Evolutionary conservation across 2,888 invertebrate species (phyloP).

Genomic region (Pimpla rufipes): DNA sequence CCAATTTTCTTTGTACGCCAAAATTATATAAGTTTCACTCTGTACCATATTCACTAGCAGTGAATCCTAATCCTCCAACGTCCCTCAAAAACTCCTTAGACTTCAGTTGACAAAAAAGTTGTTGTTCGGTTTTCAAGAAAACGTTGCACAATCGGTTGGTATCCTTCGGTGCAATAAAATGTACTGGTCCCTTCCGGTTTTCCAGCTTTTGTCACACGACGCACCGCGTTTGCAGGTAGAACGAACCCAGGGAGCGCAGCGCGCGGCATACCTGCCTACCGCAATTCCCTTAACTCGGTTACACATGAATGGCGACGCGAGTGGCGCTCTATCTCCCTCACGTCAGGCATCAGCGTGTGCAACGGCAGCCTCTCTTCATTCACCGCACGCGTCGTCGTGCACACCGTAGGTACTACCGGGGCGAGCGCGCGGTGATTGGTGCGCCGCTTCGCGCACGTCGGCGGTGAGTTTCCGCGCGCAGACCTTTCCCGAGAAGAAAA

Average conservation of each 20-base stretch:
- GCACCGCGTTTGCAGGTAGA: background rate
- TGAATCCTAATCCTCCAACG: too few species aligned
- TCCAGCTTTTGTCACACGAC: conserved; percentile 30
- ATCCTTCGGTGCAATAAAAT: background rate
- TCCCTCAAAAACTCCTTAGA: too few species aligned
- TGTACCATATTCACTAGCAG: too few species aligned
- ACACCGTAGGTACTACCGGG: conserved; percentile 10
- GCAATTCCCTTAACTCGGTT: conserved; percentile 44
- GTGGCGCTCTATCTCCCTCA: background rate
- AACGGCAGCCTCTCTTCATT: conserved; percentile 53
- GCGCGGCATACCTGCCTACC: conserved; percentile 19
- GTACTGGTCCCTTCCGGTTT: conserved; percentile 5
- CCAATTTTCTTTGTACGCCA: too few species aligned
- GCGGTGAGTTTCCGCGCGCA: conserved; percentile 40
- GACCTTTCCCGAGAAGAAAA: conserved; percentile 56
- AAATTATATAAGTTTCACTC: too few species aligned
- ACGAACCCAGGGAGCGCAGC: background rate
- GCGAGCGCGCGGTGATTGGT: conserved; percentile 18
- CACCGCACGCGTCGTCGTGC: conserved; percentile 49
- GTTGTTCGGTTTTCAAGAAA: too few species aligned
- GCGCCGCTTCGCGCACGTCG: background rate
- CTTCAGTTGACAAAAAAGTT: too few species aligned
- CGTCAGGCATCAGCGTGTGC: conserved; percentile 35
- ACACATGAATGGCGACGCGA: conserved; percentile 53
- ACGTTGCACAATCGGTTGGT: background rate